phyloP scores from a whole-genome alignment of 2,888 invertebrate genomes.

The Ophion costatus region DNA sequence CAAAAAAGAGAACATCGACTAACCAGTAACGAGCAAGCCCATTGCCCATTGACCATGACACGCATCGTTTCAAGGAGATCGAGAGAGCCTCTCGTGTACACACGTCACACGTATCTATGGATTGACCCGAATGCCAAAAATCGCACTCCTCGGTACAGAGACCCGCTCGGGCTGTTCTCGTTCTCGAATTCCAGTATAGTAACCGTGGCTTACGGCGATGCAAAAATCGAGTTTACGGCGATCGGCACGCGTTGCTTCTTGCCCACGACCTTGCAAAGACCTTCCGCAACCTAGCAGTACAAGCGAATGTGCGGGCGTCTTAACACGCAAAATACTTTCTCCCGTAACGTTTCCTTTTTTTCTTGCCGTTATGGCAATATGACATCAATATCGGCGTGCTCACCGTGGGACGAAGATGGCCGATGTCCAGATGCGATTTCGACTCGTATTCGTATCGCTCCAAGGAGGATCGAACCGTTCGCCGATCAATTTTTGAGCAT shows the following conservation, averaged over 20 bases:
- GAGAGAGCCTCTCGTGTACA: slow-evolving; percentile 65
- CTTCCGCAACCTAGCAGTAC: slow-evolving; percentile 51
- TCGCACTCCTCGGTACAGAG: slow-evolving; percentile 32
- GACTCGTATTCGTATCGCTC: neutral
- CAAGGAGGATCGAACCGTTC: too few relatives aligned
- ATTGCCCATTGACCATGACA: slow-evolving; percentile 79
- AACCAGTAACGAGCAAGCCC: slow-evolving; percentile 64
- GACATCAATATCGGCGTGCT: neutral
- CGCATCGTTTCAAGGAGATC: slow-evolving; percentile 80
- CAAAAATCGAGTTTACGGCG: slow-evolving; percentile 9
- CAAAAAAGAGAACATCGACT: slow-evolving; percentile 59
- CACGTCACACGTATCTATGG: slow-evolving; percentile 58
- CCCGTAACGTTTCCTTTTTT: slow-evolving; percentile 40
- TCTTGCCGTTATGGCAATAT: slow-evolving; percentile 7
- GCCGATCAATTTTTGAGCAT: too few relatives aligned
- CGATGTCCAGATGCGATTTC: neutral
- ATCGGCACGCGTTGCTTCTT: slow-evolving; percentile 27
- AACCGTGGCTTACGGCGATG: neutral
- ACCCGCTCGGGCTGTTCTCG: neutral
- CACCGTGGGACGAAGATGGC: neutral
- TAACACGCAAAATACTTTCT: slow-evolving; percentile 56
- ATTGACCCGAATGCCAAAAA: slow-evolving; percentile 77
- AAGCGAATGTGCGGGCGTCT: neutral
- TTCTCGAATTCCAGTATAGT: neutral
- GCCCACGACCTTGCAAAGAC: slow-evolving; percentile 60